A percentile compares a stretch with the other conserved stretches of the same genome.
Evolutionary conservation across 2,797 vertebrate genomes (phyloP).

Genomic region (Pseudochaenichthys georgianus): DNA sequence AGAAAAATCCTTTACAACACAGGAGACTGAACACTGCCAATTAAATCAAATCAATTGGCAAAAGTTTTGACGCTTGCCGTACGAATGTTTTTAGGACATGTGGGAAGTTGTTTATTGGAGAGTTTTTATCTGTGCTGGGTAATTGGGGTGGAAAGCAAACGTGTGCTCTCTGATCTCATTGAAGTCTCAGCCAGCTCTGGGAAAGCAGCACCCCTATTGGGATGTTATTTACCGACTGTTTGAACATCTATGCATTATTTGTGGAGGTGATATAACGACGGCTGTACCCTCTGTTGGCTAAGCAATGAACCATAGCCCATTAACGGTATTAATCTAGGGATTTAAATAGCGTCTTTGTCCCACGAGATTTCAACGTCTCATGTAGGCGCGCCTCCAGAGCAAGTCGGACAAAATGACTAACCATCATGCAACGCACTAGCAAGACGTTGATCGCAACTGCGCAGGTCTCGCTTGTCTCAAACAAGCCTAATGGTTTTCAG

Average conservation of each 20-base stretch:
- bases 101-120: conserved; percentile 39
- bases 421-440: no score
- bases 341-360: no score
- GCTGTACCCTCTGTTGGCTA: conserved; percentile 24
- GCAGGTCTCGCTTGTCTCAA: no score
- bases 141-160: conserved; percentile 63
- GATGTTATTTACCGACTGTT: conserved; percentile 52
- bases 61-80: background rate
- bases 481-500: no score
- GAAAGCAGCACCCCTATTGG: conserved; percentile 43
- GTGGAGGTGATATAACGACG: conserved; percentile 54
- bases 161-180: conserved; percentile 56
- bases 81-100: conserved; percentile 15
- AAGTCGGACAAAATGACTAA: no score
- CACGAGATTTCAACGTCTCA: no score
- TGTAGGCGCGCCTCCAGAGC: no score
- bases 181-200: conserved; percentile 42
- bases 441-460: no score
- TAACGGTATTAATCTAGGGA: conserved; percentile 42
- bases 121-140: conserved; percentile 43
- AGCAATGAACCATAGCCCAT: conserved; percentile 41
- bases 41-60: conserved; percentile 15
- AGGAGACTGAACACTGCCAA: background rate
- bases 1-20: background rate
- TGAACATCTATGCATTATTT: conserved; percentile 60